A percentile compares a stretch with the other conserved stretches of the same genome.
phyloP scores from a whole-genome alignment of 2,113 vertebrate genomes.

The Cichladusa arquata region DNA sequence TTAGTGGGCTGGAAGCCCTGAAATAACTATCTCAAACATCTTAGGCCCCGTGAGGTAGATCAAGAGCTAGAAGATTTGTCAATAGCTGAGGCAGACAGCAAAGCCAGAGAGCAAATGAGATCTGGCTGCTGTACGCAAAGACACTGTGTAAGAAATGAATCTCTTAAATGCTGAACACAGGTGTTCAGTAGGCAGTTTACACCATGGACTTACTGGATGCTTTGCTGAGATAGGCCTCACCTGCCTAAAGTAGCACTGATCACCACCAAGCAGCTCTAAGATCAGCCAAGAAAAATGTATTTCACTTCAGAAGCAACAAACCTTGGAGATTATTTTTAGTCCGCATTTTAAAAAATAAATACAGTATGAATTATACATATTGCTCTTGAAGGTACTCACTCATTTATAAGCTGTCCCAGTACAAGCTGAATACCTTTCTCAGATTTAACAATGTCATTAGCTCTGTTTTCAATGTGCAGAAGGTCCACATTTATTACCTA shows the following conservation, averaged over 20 bases:
- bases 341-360: neutral
- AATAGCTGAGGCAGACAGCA: neutral
- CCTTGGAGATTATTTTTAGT: neutral
- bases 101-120: neutral
- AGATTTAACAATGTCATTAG: constrained; percentile 85
- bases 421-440: constrained; percentile 86
- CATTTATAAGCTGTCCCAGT: constrained; percentile 91
- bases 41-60: neutral
- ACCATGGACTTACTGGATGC: neutral
- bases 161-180: neutral
- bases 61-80: neutral
- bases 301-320: neutral
- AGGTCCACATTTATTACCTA: constrained; percentile 93
- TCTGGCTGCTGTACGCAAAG: neutral
- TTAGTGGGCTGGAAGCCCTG: neutral
- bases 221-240: neutral
- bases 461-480: constrained; percentile 90
- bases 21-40: neutral
- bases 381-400: constrained; percentile 80
- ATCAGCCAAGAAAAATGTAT: neutral
- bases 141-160: neutral
- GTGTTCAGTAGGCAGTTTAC: neutral
- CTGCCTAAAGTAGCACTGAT: neutral
- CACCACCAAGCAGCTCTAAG: neutral
- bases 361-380: neutral